Base-by-base conservation (phyloP, 1,140 invertebrate species). In the Diabrotica virgifera region DNA sequence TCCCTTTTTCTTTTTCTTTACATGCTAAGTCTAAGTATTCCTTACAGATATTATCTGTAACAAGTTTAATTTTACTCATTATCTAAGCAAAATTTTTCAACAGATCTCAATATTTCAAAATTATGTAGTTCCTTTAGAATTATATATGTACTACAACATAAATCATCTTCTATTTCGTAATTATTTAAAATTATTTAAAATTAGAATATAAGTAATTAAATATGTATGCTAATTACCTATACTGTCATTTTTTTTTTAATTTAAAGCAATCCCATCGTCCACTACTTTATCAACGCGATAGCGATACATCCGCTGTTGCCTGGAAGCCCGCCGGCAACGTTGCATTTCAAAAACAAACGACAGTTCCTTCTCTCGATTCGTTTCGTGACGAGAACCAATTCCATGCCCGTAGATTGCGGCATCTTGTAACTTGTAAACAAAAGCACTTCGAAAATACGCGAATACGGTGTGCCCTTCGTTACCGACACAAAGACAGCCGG, bases 211-310 rank as follows among this genome's bases (percentile, higher is more conserved):
- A n/a, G n/a, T n/a, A n/a, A n/a, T n/a, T n/a, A n/a, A n/a, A n/a
- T n/a, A n/a, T 52, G 5, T 11, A n/a, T 52, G 51, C 46, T 90
- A 52, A 52, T 11, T 8, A 52, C 51, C n/a, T 50, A 50, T 50
- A 52, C 51, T n/a, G 51, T 5, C n/a, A n/a, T n/a, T n/a, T n/a
- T 24, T 24, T 24, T 24, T 24, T 24, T 2, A 24, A 24, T 51
- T 14, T 40, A 36, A 59, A 59, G 5, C 59, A n/a, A 38, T 9
- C 36, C 52, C 5, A 12, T 10, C 10, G 60, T 11, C 57, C 51
- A 64, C 52, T 11, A 37, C 62, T 72, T 46, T 57, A 64, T 73
- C 59, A 64, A 68, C 66, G 13, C 36, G 62, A 64, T 70, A 66
- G 62, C 52, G 68, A 64, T 65, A 69, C 24, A 65, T 70, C 68